phyloP scores from a whole-genome alignment of 2,888 invertebrate genomes.

The Lagria hirta region DNA sequence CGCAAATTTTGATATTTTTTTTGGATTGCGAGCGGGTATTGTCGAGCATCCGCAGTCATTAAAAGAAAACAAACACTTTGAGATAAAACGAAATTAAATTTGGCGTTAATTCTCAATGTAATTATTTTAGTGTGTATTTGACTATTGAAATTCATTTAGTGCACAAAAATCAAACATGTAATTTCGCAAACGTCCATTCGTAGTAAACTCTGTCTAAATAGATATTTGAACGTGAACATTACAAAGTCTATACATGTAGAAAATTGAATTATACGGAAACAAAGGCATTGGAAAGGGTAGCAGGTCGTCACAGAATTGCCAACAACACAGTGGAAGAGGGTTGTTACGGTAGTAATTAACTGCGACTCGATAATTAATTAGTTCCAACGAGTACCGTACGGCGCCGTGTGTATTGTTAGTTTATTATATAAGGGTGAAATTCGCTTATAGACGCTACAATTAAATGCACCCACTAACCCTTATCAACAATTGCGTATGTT shows the following conservation, averaged over 20 bases:
- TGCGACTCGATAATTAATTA: slow-evolving; percentile 55
- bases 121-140: too few species aligned
- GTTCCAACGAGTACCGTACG: slow-evolving; percentile 52
- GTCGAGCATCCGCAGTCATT: too few species aligned
- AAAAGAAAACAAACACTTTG: too few species aligned
- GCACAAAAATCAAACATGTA: too few species aligned
- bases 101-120: too few species aligned
- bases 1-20: too few species aligned
- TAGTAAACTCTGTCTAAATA: slow-evolving; percentile 12
- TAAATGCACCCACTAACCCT: slow-evolving; percentile 3
- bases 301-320: slow-evolving; percentile 40
- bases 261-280: slow-evolving; percentile 53
- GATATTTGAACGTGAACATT: slow-evolving; percentile 19
- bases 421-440: slow-evolving; percentile 18
- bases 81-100: too few species aligned
- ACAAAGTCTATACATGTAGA: slow-evolving; percentile 42
- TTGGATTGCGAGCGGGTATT: too few species aligned
- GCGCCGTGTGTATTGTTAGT: slow-evolving; percentile 31
- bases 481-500: slow-evolving; percentile 2
- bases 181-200: too few species aligned
- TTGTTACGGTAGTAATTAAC: slow-evolving; percentile 53
- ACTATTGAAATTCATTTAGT: too few species aligned
- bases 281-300: slow-evolving; percentile 38
- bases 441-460: slow-evolving; percentile 13
- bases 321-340: slow-evolving; percentile 41